Evolutionary conservation across 2,888 invertebrate genomes (phyloP), one percentile per base, ranked within the genome.

Genomic region (Eristalinus aeneus): DNA sequence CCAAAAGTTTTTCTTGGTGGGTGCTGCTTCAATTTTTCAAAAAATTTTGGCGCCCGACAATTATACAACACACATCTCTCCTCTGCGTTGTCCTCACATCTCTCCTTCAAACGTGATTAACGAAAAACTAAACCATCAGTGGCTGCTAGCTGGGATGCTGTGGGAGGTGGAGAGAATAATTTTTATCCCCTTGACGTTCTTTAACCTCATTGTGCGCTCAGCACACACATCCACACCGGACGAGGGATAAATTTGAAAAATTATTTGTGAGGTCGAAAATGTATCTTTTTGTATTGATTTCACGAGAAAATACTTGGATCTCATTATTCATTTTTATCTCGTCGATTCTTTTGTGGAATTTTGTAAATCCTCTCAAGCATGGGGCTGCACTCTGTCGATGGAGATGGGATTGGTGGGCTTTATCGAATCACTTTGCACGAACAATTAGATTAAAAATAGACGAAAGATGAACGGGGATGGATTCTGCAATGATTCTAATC

Each of bases 1-100:
- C 46, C 12, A 58, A 72, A 27, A 72, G 16, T 34, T 69, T 56
- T 65, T 16, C 34, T 46, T 54, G 16, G 54, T 22, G 27, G 27
- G 27, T 65, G 12, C n/a, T 34, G 46, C n/a, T 31, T 63, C 5
- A 46, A n/a, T 69, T 78, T 69, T 58, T 22, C 71, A 72, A 72
- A 65, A 23, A 54, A 68, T 61, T 46, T 68, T 58, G 78, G 78
- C 78, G 78, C 78, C 78, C 65, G 58, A 64, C 58, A 76, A 53
- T 76, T 67, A 60, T 53, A 22, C 61, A 61, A 32, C 60, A 53
- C 60, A n/a, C 58, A 36, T n/a, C 9, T 61, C 60, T 22, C 8
- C 8, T 23, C 4, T 31, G 10, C 36, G 46, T 31, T 31, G 53
- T 31, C 11, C 61, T 46, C 72, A 53, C 20, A 32, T 61, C 32